Evolutionary conservation across 1,140 invertebrate genomes (phyloP), one percentile per base, ranked within the genome.

Genomic region (Nasonia longicornis): DNA sequence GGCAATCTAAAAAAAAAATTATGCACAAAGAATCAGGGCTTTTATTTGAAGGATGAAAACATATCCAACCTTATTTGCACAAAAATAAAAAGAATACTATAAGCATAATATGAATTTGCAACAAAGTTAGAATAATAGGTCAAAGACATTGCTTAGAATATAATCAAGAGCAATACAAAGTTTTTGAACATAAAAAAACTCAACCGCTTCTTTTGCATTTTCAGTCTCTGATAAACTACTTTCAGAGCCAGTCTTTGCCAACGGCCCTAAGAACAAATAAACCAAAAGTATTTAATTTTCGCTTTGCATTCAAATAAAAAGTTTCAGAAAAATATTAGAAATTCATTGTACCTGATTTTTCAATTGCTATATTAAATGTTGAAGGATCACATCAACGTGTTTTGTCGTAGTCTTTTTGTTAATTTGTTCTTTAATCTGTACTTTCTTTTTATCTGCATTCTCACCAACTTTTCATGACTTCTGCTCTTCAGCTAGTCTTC

Each of bases 181-280:
- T 26, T 26, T 26, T 26, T 26, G 26, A 26, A 26, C 26, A 26
- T 26, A 26, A 26, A 26, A 26, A 26, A 26, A 26, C 1, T 26
- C 26, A 26, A 26, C 91, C 6, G 94, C 94, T 85, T 95, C 94
- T 85, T 95, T 95, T 20, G 93, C 90, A 85, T 93, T 95, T 76
- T 93, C 92, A 26, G 92, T 93, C 84, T 97, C 96, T 0, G 96
- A 96, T 69, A 97, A 90, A 86, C 96, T 97, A 84, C 96, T 97
- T 85, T 97, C 96, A 1, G 96, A 97, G 10, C 94, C 95, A 84
- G 96, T 96, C 90, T 97, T 97, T 58, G 92, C 92, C 76, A 96
- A 87, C 71, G 89, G 85, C 11, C 88, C 90, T 87, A 79, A 35
- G 42, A 84, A 77, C 22, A 74, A 81, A 35, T 76, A 45, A 75